Evolutionary conservation across 2,797 vertebrate genomes (phyloP), one percentile per base, ranked within the genome.

Genomic region (Melanogrammus aeglefinus): DNA sequence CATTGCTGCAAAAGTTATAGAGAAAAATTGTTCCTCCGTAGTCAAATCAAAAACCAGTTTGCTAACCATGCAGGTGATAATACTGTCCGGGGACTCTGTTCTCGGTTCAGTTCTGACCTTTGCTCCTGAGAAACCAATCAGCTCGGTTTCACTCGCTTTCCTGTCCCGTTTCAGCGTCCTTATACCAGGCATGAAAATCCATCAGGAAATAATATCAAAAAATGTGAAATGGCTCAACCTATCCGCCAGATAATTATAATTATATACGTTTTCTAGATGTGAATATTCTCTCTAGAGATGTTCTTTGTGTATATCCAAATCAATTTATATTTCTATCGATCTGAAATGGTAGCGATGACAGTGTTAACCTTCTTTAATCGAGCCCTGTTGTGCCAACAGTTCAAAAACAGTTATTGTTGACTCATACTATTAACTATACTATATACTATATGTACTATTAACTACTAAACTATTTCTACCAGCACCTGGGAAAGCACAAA

Each of bases 1-100:
- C 27, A 70, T 73, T 33, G 72, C 75, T 72, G 80, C 80, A 14
- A 66, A n/a, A 27, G 63, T 14, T 33, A 4, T n/a, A 8, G 27
- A 27, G 24, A 36, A 36, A 7, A 1, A 13, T 5, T 69, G 24
- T 27, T 69, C 63, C 63, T 24, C 24, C 7, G 57, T 27, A 27
- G 63, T 63, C 57, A 10, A 24, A 9, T 24, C 6, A n/a, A n/a
- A 8, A 21, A n/a, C 7, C 8, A 24, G 21, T 24, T 18, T 24
- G 57, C 57, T 24, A 24, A n/a, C 21, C 21, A n/a, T 63, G 57
- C 57, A 24, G 57, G 21, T 6, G 21, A 63, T 44, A 9, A 9
- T 21, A 7, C 21, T 21, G 21, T 63, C 21, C 6, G n/a, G 57
- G 21, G 21, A 24, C 57, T 36, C 35, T 36, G 35, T 36, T 36